A percentile compares a stretch with the other conserved stretches of the same genome.
Conservation (phyloP, 2,888 invertebrate species). For the Volucella bombylans region DNA sequence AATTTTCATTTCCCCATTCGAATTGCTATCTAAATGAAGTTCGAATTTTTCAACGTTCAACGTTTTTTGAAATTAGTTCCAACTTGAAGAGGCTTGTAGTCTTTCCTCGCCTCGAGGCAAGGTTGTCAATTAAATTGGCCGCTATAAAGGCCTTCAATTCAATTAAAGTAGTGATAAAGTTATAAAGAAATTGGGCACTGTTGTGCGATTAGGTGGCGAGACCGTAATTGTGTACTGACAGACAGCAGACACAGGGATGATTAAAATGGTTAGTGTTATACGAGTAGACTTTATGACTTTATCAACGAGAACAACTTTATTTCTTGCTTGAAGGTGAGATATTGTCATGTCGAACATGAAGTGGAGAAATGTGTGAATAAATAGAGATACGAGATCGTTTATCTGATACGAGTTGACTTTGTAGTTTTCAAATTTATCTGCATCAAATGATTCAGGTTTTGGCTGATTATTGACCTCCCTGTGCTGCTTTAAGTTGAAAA, state of each 20-base stretch:
- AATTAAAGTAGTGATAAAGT: constrained; percentile 18
- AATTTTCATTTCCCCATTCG: constrained; percentile 52
- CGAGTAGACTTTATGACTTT: background rate
- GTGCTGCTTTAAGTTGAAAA: too few relatives aligned
- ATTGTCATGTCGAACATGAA: too few relatives aligned
- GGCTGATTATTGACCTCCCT: too few relatives aligned
- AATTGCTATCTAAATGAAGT: constrained; percentile 45
- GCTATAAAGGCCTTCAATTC: constrained; percentile 8
- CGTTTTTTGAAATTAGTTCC: background rate
- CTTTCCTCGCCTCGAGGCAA: constrained; percentile 2
- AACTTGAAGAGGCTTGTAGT: constrained; percentile 11
- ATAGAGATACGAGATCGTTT: too few relatives aligned
- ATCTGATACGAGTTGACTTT: too few relatives aligned
- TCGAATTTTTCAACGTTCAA: background rate
- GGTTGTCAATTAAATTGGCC: constrained; percentile 25
- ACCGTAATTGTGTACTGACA: constrained; percentile 5
- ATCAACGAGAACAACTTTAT: constrained; percentile 21
- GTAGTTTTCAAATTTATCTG: too few relatives aligned
- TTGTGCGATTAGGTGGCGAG: constrained; percentile 13
- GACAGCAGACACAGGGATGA: background rate
- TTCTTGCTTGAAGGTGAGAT: too few relatives aligned
- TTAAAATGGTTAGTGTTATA: too few relatives aligned
- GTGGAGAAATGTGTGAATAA: too few relatives aligned
- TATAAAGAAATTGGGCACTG: constrained; percentile 36
- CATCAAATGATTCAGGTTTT: too few relatives aligned